A percentile compares a stretch with the other conserved stretches of the same genome.
Evolutionary conservation across 2,113 vertebrate genomes (phyloP).

Genomic region (Xenopus tropicalis): UCB_Xtro_10.0 CM004444.2:81722501-81723000

Average conservation of each 20-base stretch:
- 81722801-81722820: conserved; percentile 96
- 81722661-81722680: conserved; percentile 65
- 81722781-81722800: conserved; percentile 99
- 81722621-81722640: conserved; percentile 48
- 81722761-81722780: conserved; percentile 99
- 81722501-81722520: conserved; percentile 97
- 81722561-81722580: conserved; percentile 68
- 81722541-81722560: conserved; percentile 67
- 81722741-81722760: conserved; percentile 88
- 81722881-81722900: too few species aligned
- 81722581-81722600: conserved; percentile 77
- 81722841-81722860: conserved; percentile 98
- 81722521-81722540: conserved; percentile 97
- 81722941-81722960: too few species aligned
- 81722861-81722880: conserved; percentile 15
- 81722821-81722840: conserved; percentile 97
- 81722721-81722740: conserved; percentile 34
- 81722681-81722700: conserved; percentile 63
- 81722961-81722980: too few species aligned
- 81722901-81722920: too few species aligned
- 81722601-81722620: conserved; percentile 62
- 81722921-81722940: too few species aligned
- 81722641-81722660: conserved; percentile 61
- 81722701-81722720: conserved; percentile 54
- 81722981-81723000: too few species aligned